phyloP scores from a whole-genome alignment of 2,888 invertebrate species.

The Phragmatobia fuliginosa region DNA sequence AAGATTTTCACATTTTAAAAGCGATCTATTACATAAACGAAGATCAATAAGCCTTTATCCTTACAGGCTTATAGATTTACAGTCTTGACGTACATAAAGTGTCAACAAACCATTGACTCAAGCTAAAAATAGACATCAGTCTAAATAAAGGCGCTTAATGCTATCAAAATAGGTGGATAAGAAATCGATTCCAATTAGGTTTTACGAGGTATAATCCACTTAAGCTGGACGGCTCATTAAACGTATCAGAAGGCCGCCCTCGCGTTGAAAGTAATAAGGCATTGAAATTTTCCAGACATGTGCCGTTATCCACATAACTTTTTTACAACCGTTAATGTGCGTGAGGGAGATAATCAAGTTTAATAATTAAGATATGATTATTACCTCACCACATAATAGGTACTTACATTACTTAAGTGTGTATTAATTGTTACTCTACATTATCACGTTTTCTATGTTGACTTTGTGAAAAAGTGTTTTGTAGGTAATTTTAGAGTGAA shows the following conservation, averaged over 20 bases:
- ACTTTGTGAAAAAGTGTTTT: too few species aligned
- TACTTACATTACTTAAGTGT: not conserved
- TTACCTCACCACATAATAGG: not conserved
- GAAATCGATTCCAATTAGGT: conserved; percentile 23
- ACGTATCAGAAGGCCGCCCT: conserved; percentile 10
- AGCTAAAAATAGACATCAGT: not conserved
- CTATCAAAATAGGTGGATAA: conserved; percentile 3
- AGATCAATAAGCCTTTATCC: too few species aligned
- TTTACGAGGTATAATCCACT: conserved; percentile 20
- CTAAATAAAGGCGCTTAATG: not conserved
- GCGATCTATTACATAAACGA: too few species aligned
- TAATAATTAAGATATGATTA: not conserved
- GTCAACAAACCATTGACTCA: not conserved
- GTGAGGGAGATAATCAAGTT: not conserved
- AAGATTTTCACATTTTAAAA: too few species aligned
- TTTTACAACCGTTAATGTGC: not conserved
- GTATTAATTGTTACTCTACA: too few species aligned
- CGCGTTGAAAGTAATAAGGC: not conserved
- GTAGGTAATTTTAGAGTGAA: too few species aligned
- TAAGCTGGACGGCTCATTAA: conserved; percentile 16
- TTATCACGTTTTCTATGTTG: too few species aligned
- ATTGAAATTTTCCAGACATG: not conserved
- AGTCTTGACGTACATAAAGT: not conserved
- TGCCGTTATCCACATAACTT: not conserved
- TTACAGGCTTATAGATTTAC: not conserved